A percentile compares a stretch with the other conserved stretches of the same genome.
phyloP scores from a whole-genome alignment of 2,888 invertebrate genomes.

The Rugalucina vietnamica region DNA sequence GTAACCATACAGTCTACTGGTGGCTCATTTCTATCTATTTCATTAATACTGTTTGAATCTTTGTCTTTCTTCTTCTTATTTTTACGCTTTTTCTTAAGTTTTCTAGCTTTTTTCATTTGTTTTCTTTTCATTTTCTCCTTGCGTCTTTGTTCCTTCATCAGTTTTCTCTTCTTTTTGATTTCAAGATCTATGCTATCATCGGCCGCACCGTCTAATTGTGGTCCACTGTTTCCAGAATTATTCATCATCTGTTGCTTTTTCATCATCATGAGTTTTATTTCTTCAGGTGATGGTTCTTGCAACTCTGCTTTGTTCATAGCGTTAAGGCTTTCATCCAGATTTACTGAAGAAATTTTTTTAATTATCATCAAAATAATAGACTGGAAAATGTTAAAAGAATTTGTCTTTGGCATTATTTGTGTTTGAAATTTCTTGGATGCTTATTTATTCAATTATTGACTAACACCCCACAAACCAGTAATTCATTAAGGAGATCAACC shows the following conservation, averaged over 20 bases:
- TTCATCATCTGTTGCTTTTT: slow-evolving; percentile 54
- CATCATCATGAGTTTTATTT: slow-evolving; percentile 59
- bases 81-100: slow-evolving; percentile 52
- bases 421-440: too few species aligned
- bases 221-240: slow-evolving; percentile 19
- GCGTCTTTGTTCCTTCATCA: slow-evolving; percentile 44
- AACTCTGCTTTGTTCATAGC: slow-evolving; percentile 55
- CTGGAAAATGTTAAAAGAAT: too few species aligned
- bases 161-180: slow-evolving; percentile 55
- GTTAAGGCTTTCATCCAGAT: slow-evolving; percentile 41
- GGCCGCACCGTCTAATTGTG: slow-evolving; percentile 21
- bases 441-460: too few species aligned
- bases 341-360: slow-evolving; percentile 17
- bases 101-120: slow-evolving; percentile 57
- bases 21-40: slow-evolving; percentile 36
- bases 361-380: too few species aligned
- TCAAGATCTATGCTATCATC: slow-evolving; percentile 21
- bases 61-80: slow-evolving; percentile 36
- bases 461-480: too few species aligned
- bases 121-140: slow-evolving; percentile 64
- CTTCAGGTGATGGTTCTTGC: slow-evolving; percentile 44
- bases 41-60: slow-evolving; percentile 17
- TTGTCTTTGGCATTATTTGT: too few species aligned
- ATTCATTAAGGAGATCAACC: too few species aligned
- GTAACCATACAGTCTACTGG: slow-evolving; percentile 79